A percentile compares a stretch with the other conserved stretches of the same genome.
phyloP scores from a whole-genome alignment of 1,140 invertebrate species.

The Procambarus virginalis region DNA sequence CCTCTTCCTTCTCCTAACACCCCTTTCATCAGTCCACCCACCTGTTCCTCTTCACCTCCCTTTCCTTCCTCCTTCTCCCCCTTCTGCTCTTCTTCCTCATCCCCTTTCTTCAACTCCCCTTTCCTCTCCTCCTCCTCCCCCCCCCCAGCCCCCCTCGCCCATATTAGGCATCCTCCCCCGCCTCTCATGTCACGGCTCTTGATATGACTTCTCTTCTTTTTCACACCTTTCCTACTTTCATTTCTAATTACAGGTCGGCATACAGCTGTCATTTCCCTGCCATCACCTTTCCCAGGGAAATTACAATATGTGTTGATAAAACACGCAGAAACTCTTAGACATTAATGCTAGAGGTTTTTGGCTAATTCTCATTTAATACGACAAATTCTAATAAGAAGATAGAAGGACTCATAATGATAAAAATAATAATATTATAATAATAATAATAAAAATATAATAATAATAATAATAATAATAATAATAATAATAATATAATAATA shows the following conservation, averaged over 20 bases:
- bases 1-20: no score
- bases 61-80: no score
- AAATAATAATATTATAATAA: neutral
- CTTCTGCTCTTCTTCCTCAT: no score
- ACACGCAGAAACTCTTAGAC: neutral
- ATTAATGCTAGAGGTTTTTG: neutral
- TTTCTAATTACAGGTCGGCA: neutral
- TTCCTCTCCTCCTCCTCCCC: no score
- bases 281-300: neutral
- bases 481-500: neutral
- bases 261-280: neutral
- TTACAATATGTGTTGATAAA: neutral
- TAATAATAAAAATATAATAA: neutral
- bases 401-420: neutral
- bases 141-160: no score
- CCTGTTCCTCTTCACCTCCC: no score
- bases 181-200: neutral
- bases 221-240: neutral
- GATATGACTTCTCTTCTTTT: neutral
- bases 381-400: no score
- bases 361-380: neutral
- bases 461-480: neutral
- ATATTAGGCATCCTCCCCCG: no score
- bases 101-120: no score
- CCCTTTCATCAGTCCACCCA: no score